Base-by-base conservation (phyloP, 2,113 vertebrate species). In the Periophthalmodon schlosseri region DNA sequence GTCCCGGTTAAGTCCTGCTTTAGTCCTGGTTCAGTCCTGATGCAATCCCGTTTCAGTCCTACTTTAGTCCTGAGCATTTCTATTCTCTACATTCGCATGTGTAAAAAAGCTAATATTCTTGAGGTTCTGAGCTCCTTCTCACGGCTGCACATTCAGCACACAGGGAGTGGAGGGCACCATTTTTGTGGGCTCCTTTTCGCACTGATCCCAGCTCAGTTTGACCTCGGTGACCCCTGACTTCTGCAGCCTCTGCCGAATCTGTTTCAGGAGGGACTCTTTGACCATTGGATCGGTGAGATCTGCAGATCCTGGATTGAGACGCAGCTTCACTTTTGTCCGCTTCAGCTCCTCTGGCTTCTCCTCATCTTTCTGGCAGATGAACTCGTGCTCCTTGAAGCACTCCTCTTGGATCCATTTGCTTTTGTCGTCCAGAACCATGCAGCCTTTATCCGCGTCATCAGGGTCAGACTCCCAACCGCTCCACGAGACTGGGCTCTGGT, bases 351-450 rank as follows among this genome's bases (percentile, higher is more conserved):
- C 46, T 2, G 1, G 12, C 36, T 39, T 1, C 36, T 39, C 39
- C 39, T 44, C 39, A 16, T 4, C 52, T n/a, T 56, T 54, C 4
- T n/a, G 52, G 18, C 52, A 56, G 20, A 56, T 7, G 52, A 56
- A 1, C 1, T 2, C 1, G 8, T 8, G 0, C 7, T 8, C 0
- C 4, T n/a, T 8, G 5, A 9, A 3, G 2, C 52, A 56, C 18
- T 56, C 52, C n/a, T 56, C 52, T 10, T 56, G 5, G 8, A 0
- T 2, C 52, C 52, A 56, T 9, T 21, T 56, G 1, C 20, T 0
- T 4, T 9, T 9, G 2, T n/a, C 6, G 6, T 44, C 0, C 52
- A 56, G 52, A 49, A 16, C 12, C 47, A 49, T 16, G 15, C 47
- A 49, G 13, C 12, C 14, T 49, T 16, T 16, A 16, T 10, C 9